Evolutionary conservation across 2,888 invertebrate species (phyloP), one percentile per base, ranked within the genome.

Genomic region (Chouioia cunea): DNA sequence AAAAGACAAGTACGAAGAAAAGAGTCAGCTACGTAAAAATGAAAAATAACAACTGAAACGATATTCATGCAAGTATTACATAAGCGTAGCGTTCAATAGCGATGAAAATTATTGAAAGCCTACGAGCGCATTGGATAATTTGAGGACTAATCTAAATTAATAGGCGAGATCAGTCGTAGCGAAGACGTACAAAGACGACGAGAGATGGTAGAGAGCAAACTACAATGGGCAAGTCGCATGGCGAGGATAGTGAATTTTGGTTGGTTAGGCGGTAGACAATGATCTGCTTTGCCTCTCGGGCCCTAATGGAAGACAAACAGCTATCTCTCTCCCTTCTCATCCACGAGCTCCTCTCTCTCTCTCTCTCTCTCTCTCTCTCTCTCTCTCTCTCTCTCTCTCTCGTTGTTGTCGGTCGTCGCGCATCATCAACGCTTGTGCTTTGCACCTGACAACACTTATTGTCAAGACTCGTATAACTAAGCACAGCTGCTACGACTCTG

Each of bases 271-370:
- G 76, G 70, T 75, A 77, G 79, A 80, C 79, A 80, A 80, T 80
- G 80, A 81, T 81, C 79, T 80, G 79, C 78, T 80, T 80, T 80
- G 78, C 78, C 78, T 79, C 76, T 36, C 36, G 36, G 12, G 78
- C 78, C n/a, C 80, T 80, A 80, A 80, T 80, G 79, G 79, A 81
- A 81, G 81, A 79, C 79, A 81, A 81, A 81, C 80, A 80, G 79
- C 71, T 73, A 60, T 56, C 23, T 75, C 76, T 72, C 77, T 77
- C 78, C 6, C 36, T 6, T 27, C 27, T 27, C 27, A 27, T 27
- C 6, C 27, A 27, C 27, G 27, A 27, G 36, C 4, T n/a, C 36
- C 10, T 36, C 36, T 36, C 36, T n/a, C n/a, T n/a, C n/a, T n/a
- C n/a, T n/a, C n/a, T n/a, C n/a, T n/a, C n/a, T n/a, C n/a, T n/a